Base-by-base conservation (phyloP, 2,888 invertebrate species). In the Celastrina argiolus region DNA sequence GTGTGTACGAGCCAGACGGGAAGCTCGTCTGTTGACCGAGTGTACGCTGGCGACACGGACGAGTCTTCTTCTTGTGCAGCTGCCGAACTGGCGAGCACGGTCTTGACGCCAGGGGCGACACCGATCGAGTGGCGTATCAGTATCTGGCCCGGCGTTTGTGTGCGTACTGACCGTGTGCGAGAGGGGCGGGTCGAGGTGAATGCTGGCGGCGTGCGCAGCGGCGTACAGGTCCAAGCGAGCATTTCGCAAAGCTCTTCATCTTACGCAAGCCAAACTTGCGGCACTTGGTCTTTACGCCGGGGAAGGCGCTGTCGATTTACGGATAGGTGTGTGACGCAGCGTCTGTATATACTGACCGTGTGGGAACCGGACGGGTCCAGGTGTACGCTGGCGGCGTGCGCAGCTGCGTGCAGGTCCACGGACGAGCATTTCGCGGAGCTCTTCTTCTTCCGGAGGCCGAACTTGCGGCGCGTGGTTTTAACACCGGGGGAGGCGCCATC, bases 191-290 rank as follows among this genome's bases (percentile, higher is more conserved):
- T 88, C 91, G 22, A 85, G 59, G 36, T 81, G 70, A 85, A 79
- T 0, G 74, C 75, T 1, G 84, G 82, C 1, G 2, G 59, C 36
- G 36, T 81, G 70, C 85, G 80, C 0, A 74, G 75, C 2, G 83
- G 82, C 1, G 68, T 51, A 45, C 14, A 94, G 82, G 72, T 94
- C 94, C 0, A 93, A 93, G 28, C 10, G 93, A 93, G 67, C 93
- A 93, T 74, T 94, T 94, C 73, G 88, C 90, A 73, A 82, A 91
- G 0, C 92, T 93, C 31, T 94, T 94, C 83, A 94, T 94, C 85
- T 94, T 94, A 68, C 94, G 90, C 36, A 94, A 86, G 0, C 94
- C 94, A 77, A 95, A 95, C 79, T 94, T 94, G 77, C 93, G 93
- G 1, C 94, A 88, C 75, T 94, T 94, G 76, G 94, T 94, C 80